Evolutionary conservation across 2,113 vertebrate genomes (phyloP).

Genomic region (Sinocyclocheilus anophthalmus): DNA sequence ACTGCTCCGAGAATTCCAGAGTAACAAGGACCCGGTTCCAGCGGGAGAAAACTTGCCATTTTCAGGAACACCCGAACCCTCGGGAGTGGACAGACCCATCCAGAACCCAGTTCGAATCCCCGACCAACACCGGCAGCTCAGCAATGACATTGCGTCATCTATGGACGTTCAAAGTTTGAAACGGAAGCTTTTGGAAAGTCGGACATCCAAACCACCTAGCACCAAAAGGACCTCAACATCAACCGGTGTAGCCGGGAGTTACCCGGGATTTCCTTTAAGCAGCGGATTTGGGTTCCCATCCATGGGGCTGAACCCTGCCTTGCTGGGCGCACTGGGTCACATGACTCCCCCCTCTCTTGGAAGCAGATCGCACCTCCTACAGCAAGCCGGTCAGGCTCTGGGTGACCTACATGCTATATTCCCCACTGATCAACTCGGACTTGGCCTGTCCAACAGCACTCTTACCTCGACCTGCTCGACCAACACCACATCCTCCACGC

Average conservation of each 20-base stretch:
- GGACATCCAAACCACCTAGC: conserved; percentile 72
- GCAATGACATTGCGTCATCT: conserved; percentile 74
- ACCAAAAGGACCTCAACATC: conserved; percentile 78
- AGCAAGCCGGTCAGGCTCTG: conserved; percentile 86
- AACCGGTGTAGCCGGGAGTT: conserved; percentile 64
- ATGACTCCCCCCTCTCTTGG: conserved; percentile 88
- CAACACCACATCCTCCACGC: conserved; percentile 80
- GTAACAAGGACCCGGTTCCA: conserved; percentile 74
- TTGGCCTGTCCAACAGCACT: conserved; percentile 72
- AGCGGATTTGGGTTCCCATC: conserved; percentile 85
- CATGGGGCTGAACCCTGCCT: conserved; percentile 87
- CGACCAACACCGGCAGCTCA: conserved; percentile 67
- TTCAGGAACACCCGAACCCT: conserved; percentile 45
- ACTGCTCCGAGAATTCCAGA: conserved; percentile 88
- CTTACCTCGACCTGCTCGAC: conserved; percentile 84
- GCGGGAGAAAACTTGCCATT: conserved; percentile 69
- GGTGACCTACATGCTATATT: conserved; percentile 91
- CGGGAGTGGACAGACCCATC: neutral
- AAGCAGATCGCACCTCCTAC: conserved; percentile 86
- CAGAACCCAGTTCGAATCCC: conserved; percentile 60
- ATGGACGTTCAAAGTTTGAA: conserved; percentile 75
- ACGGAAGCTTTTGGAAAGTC: conserved; percentile 50
- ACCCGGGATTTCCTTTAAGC: conserved; percentile 83
- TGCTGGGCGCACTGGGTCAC: conserved; percentile 86
- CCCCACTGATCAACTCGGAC: conserved; percentile 82